These are phyloP conservation scores for Pycnomerus fuliginosus DNA, from an alignment of 2,888 invertebrate genomes.

Conservation along the genomic window DNA sequence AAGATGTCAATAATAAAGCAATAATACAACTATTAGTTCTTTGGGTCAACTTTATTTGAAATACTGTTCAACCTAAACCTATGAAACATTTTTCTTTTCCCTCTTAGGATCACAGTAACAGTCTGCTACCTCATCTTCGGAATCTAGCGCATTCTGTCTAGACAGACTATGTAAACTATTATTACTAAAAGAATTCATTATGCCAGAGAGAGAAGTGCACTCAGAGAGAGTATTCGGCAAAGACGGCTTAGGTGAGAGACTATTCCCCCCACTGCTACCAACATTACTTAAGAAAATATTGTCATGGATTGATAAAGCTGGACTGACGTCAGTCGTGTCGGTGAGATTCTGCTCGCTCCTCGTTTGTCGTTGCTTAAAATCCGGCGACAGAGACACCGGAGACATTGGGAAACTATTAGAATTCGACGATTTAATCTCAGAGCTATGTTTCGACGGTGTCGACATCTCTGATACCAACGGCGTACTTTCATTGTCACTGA, in stretches of 20 bases:
- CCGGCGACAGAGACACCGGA: constrained; percentile 35
- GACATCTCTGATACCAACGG: constrained; percentile 60
- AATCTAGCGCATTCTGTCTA: constrained; percentile 47
- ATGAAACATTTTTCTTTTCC: neutral
- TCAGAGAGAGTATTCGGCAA: constrained; percentile 43
- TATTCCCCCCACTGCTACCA: constrained; percentile 19
- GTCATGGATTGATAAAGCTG: constrained; percentile 25
- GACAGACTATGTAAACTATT: constrained; percentile 42
- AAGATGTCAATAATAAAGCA: neutral
- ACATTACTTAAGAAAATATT: constrained; percentile 23
- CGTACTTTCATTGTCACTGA: constrained; percentile 67
- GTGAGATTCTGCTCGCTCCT: constrained; percentile 40
- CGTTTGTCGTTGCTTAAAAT: constrained; percentile 29
- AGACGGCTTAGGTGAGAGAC: constrained; percentile 22
- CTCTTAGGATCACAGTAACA: constrained; percentile 45
- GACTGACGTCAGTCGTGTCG: constrained; percentile 33
- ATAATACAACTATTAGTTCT: constrained; percentile 1
- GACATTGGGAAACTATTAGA: constrained; percentile 40
- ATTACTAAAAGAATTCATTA: constrained; percentile 38
- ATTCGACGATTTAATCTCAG: constrained; percentile 39
- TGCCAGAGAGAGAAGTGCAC: constrained; percentile 35
- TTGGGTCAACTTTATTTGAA: neutral
- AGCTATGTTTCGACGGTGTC: constrained; percentile 40
- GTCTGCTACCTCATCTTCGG: constrained; percentile 44
- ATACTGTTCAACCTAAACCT: neutral